Conservation (phyloP, 1,140 invertebrate genomes). For the Harlomillsia oculata region DNA sequence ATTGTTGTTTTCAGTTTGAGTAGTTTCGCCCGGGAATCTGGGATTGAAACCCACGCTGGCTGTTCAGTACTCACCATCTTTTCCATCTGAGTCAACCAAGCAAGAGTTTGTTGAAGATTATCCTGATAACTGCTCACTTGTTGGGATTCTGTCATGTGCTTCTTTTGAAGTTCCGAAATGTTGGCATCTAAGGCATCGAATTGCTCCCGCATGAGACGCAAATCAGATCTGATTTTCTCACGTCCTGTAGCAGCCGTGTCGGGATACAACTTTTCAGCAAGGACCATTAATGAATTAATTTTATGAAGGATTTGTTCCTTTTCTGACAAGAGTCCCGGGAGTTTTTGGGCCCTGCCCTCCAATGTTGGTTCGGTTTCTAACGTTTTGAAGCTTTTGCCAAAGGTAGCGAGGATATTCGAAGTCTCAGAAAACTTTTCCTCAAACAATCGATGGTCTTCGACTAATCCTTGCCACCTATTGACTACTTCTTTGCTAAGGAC, state of each 20-base stretch:
- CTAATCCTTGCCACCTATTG: conserved; percentile 71
- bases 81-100: conserved; percentile 81
- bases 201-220: conserved; percentile 60
- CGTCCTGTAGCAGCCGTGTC: conserved; percentile 82
- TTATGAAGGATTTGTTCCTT: conserved; percentile 71
- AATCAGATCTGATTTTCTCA: conserved; percentile 72
- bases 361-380: conserved; percentile 44
- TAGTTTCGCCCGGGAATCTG: conserved; percentile 76
- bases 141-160: conserved; percentile 61
- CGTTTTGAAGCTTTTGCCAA: conserved; percentile 60
- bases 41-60: conserved; percentile 58
- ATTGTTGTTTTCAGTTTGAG: conserved; percentile 73
- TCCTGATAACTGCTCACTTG: conserved; percentile 79
- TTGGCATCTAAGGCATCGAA: conserved; percentile 76
- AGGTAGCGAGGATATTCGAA: conserved; percentile 61
- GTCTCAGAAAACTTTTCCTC: conserved; percentile 64
- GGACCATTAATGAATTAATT: conserved; percentile 57
- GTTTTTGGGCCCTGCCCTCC: conserved; percentile 52
- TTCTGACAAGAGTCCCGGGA: conserved; percentile 69
- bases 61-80: conserved; percentile 63
- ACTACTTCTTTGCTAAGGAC: conserved; percentile 77
- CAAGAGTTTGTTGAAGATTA: conserved; percentile 64
- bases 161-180: conserved; percentile 69
- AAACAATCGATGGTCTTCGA: conserved; percentile 73
- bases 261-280: conserved; percentile 76